Evolutionary conservation across 2,888 invertebrate genomes (phyloP), one percentile per base, ranked within the genome.

Genomic region (Petrolisthes cinctipes): DNA sequence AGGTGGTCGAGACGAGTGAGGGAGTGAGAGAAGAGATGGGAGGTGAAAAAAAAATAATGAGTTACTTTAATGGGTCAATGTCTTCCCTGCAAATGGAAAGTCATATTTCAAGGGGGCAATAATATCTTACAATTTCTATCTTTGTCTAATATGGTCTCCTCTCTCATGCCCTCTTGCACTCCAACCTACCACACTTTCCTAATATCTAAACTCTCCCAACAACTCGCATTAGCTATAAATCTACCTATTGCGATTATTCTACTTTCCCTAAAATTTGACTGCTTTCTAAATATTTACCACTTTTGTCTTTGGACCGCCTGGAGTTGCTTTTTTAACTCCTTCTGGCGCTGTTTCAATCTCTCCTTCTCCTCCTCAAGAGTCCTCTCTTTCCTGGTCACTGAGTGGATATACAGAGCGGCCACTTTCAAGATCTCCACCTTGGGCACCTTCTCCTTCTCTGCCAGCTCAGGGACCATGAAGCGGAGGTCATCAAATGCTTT

Each of bases 401-500:
- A 9, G 54, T 81, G 81, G n/a, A 83, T 83, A 81, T 88, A 57
- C 5, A 75, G 54, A 7, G 87, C 66, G 7, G 84, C 87, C 61
- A 73, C 75, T 88, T 96, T 94, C 91, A 98, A 93, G 91, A 98
- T 97, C 86, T 95, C 95, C 71, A 97, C 97, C 93, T 98, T 98
- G 78, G 97, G 96, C 5, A 97, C 96, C 89, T 96, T 95, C 92
- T 96, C 96, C 92, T 96, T 96, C 91, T 95, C 95, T 92, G 94
- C 94, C 82, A 97, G 95, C 79, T 95, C 95, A 7, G 98, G 98
- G 83, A 98, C 96, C 91, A 96, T 94, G 90, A 95, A 94, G 92
- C 97, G 95, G 85, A 98, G 94, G 86, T 95, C 95, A 91, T 97
- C 97, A 93, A 97, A 98, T 73, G 96, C 95, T 92, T 96, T 96